Evolutionary conservation across 2,797 vertebrate genomes (phyloP), one percentile per base, ranked within the genome.

Genomic region (Siniperca scherzeri): DNA sequence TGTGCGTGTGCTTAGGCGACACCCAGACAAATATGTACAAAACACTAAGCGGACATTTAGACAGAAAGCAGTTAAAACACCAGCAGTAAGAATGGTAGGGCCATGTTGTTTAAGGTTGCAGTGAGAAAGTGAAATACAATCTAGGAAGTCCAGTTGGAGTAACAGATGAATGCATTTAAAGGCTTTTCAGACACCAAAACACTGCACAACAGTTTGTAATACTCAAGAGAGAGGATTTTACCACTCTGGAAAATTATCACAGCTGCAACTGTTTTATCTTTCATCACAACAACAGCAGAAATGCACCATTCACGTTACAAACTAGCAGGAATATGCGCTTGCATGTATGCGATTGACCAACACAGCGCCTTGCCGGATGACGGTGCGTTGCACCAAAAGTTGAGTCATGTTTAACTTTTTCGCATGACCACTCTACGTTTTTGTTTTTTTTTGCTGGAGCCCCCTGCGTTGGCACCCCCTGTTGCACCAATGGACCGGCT

Each of bases 101-200:
- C 5, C 5, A 16, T 33, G 40, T 30, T 22, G 55, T 55, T 77
- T 13, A 67, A 62, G 3, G 46, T 62, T 16, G 55, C 65, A 6
- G 12, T 30, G 48, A 76, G 73, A 56, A 25, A 19, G 25, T 57
- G 46, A 68, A 79, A 70, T 50, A 22, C 2, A 9, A 66, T 11
- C 50, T 53, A 72, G 60, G 42, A 62, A 22, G 30, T 66, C 30
- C 27, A 72, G 36, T 44, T 61, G 56, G 52, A 30, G 33, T 14
- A 33, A 60, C 53, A 44, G 13, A 60, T 50, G 12, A 48, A 67
- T 61, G 64, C 56, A 22, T 53, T 70, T 17, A 27, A 62, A 75
- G 48, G 22, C 56, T 73, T 22, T 46, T 69, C 27, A 57, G 42
- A 67, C 53, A 33, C 77, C 69, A 27, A n/a, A 59, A 38, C 42